Evolutionary conservation across 2,888 invertebrate genomes (phyloP), one percentile per base, ranked within the genome.

Genomic region (Stomorhina lunata): DNA sequence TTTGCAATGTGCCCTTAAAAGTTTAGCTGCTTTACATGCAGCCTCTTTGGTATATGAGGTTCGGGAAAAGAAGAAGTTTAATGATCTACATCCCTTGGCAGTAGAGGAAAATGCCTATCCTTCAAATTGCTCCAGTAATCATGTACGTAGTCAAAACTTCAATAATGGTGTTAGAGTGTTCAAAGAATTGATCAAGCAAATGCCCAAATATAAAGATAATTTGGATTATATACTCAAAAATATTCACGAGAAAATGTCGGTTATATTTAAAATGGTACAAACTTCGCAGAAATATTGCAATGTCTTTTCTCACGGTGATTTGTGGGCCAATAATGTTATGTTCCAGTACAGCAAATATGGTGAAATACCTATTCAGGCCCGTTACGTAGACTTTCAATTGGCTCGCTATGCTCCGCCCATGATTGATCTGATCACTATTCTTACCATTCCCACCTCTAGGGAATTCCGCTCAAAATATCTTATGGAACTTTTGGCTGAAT

Each of bases 371-470:
- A 90, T 93, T 2, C 92, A 93, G 29, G 94, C 94, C 84, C 87
- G 94, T 34, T 87, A 95, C 9, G 93, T 96, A 2, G 95, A 95
- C 88, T 95, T 94, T 86, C 95, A 95, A 89, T 91, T 95, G 63
- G 91, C 93, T 0, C 92, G 94, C 27, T 95, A 94, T 86, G 93
- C 93, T 15, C 94, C 95, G 0, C 94, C 94, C 0, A 93, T 94
- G 20, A 92, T 94, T 55, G 95, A 96, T 85, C 86, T 93, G 4
- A 86, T 92, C 0, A 91, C 92, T 1, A 85, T 92, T 10, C 86
- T 93, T 0, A 92, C 92, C 59, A 90, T 93, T 37, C 92, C 92
- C 73, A 91, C 92, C 0, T 90, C 90, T 1, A 88, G 89, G 0
- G 86, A 89, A 15, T 92, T 93, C 80, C 89, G 93, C 0, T 85